These are phyloP conservation scores for Sphenodon punctatus DNA, from an alignment of 2,797 vertebrate genomes.

Conservation along the genomic window DNA sequence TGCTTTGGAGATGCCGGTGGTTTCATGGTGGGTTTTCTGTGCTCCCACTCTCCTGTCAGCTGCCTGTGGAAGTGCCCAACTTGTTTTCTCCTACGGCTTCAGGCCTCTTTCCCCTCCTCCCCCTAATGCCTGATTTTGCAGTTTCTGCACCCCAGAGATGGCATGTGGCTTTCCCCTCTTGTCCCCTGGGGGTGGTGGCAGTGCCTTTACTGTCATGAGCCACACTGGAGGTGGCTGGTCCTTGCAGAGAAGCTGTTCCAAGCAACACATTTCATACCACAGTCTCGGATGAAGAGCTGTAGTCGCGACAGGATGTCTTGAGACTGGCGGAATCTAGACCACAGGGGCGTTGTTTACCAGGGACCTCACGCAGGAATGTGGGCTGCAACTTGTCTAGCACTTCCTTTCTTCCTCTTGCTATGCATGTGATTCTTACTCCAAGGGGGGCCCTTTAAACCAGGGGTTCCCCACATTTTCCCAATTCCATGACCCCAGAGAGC, in stretches of 20 bases:
- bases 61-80: neutral
- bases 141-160: neutral
- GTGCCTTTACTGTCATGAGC: neutral
- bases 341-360: neutral
- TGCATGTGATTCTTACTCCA: too few relatives aligned
- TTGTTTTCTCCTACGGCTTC: neutral
- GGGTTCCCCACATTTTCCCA: too few relatives aligned
- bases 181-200: neutral
- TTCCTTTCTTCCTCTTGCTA: too few relatives aligned
- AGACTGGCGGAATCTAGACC: neutral
- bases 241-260: neutral
- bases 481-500: too few relatives aligned
- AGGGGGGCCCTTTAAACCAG: too few relatives aligned
- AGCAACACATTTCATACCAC: neutral
- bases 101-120: neutral
- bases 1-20: neutral
- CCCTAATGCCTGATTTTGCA: neutral
- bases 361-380: too few relatives aligned
- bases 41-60: neutral
- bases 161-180: neutral
- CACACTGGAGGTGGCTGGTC: neutral
- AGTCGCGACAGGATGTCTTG: too few relatives aligned
- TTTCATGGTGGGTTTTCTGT: neutral
- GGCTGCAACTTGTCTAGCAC: too few relatives aligned
- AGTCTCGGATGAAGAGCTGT: too few relatives aligned